Evolutionary conservation across 2,888 invertebrate genomes (phyloP), one percentile per base, ranked within the genome.

Genomic region (Machimus atricapillus): DNA sequence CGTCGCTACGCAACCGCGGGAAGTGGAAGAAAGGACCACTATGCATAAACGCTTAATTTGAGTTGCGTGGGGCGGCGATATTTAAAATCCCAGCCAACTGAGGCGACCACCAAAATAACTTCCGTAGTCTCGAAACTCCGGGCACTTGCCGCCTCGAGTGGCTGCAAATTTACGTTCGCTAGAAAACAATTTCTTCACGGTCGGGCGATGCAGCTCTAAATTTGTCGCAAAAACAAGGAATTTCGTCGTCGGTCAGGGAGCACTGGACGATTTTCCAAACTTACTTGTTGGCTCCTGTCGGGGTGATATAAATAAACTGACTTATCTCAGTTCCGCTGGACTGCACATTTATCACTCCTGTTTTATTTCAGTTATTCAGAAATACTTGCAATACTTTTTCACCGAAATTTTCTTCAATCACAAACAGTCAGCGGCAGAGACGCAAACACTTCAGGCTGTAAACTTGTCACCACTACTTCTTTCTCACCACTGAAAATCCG

Each of bases 391-490:
- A 79, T 46, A 27, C 31, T 19, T 79, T 79, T 40, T 56, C 46
- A 23, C 23, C 31, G 23, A n/a, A 52, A 52, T 56, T 79, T 79
- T 56, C 52, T n/a, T 79, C 79, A 34, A 79, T 27, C n/a, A 73
- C 58, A 83, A 86, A 87, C 79, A 88, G 79, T 56, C n/a, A 73
- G 23, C 88, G 85, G 74, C 74, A 76, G 79, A 78, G 87, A 88
- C 87, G 87, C 88, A 88, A 88, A 87, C 88, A 88, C 88, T 79
- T 66, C 52, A 31, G 23, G 58, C 2, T 9, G 66, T 9, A 7
- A 85, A 81, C 7, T 79, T 73, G 34, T 87, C 88, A 85, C 86
- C 88, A 87, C 87, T 27, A 6, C 77, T 74, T n/a, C n/a, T n/a
- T n/a, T n/a, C n/a, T n/a, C 56, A 31, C 7, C 34, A 43, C 34